Evolutionary conservation across 2,888 invertebrate species (phyloP), one percentile per base, ranked within the genome.

Genomic region (Ctenicera cuprea): DNA sequence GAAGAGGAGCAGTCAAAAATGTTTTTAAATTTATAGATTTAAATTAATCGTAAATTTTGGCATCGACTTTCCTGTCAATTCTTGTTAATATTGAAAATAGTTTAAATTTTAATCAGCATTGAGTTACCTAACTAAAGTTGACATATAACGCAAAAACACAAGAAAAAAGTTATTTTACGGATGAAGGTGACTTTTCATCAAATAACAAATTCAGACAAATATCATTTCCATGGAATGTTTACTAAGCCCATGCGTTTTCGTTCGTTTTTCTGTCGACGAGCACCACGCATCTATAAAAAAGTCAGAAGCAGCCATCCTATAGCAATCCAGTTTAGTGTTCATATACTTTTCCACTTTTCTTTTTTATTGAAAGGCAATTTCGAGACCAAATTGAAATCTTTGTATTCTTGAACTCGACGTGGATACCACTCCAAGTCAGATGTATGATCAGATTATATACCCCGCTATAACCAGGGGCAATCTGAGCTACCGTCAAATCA

Each of bases 361-460:
- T 83, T 83, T 85, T 85, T 84, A 85, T 85, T 84, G 85, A 85
- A 86, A 86, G 86, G 85, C 86, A 86, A 86, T 86, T 86, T 86
- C 86, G 82, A 81, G 83, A 80, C 86, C 84, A 86, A 86, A 86
- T 86, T 86, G 86, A 86, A 86, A 86, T 86, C 86, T 86, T 86
- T 86, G 85, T 86, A 85, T 85, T 85, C 85, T 83, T 83, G 84
- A 85, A 84, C 83, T 84, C 85, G 84, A 84, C 83, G 83, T 82
- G 82, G 84, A 85, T 84, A 83, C 85, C 86, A 82, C 85, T 85
- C 84, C 83, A 84, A 83, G 85, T 83, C 84, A 85, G 85, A 85
- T 85, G 85, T 86, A 85, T 85, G 85, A 85, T 86, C 85, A 84
- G 86, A 86, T 86, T 86, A 86, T 85, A 85, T 85, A 83, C 82